Evolutionary conservation across 2,888 invertebrate genomes (phyloP), one percentile per base, ranked within the genome.

Genomic region (Theretra japonica): DNA sequence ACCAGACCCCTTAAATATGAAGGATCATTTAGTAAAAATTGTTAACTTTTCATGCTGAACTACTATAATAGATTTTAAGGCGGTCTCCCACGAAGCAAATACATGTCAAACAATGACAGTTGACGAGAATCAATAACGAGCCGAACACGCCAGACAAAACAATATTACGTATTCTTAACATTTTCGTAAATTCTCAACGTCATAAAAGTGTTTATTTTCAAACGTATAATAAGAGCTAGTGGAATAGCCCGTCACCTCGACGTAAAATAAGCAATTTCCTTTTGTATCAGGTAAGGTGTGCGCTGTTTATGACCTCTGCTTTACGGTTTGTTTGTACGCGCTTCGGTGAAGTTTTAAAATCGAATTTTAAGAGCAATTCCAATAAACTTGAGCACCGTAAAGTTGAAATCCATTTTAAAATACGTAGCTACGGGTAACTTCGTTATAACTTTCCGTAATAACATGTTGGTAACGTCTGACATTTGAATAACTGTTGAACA

Each of bases 191-290:
- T 69, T 69, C 21, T 33, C 33, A 7, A n/a, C 19, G 41, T 88
- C 88, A 84, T 92, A 89, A 90, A 92, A 89, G 78, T 86, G 87
- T 90, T 89, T 88, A 91, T 88, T 88, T 86, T 85, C 83, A 83
- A 88, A 88, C 84, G 85, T 79, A 87, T 89, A 90, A 90, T 91
- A 90, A 88, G 86, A 88, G 79, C 80, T 81, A 82, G 83, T 78
- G 86, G 85, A 88, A 88, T 83, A 85, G 84, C 85, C 84, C 86
- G 89, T 87, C 88, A 88, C 84, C 87, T 83, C 82, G 85, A 90
- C 91, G 90, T 93, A 93, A 93, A 93, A 93, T 92, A 93, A 92
- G 93, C 91, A 91, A 93, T 93, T 92, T 92, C 92, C 91, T 90
- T 90, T 92, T 90, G 91, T 90, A 90, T 90, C 89, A 90, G 86